Evolutionary conservation across 2,113 vertebrate genomes (phyloP), one percentile per base, ranked within the genome.

Genomic region (Xiphias gladius): DNA sequence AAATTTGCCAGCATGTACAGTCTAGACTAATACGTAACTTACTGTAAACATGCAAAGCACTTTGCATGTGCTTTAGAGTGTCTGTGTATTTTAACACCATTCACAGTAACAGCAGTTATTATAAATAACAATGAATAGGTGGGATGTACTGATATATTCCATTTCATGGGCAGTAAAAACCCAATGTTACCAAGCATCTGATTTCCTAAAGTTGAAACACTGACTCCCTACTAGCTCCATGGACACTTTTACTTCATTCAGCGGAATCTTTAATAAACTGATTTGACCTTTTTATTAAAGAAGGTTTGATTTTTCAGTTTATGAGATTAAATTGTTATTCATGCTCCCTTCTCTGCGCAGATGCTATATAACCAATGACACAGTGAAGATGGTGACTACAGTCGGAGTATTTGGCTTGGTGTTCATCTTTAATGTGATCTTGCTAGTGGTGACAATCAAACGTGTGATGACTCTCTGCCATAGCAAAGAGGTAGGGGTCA

Each of bases 351-450:
- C 63, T 65, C 17, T 66, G 52, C 83, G 11, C 16, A 93, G 92
- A 67, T 93, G 92, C 67, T 93, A 88, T 30, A 69, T 92, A 48
- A 3, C 0, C 6, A 0, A 81, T 10, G 0, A 43, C 19, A 64
- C 2, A 0, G 69, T 90, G 32, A 92, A 92, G 73, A 9, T 17
- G 14, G 76, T 74, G 69, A 89, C 85, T 2, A 76, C 76, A 22
- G 0, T 92, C 61, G 89, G 84, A 20, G 41, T 81, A 26, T 91
- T 89, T 22, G 0, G 32, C 73, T 14, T 92, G 46, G 50, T 92
- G n/a, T 92, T 93, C 65, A 1, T 73, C 66, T 90, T 88, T 50
- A 91, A 91, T n/a, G 0, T 83, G 1, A 37, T 2, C 69, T 79
- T 93, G 43, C 70, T 92, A 5, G 52, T 16, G 19, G 48, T 88